phyloP scores from a whole-genome alignment of 2,113 vertebrate genomes.

The Lagopus leucura region DNA sequence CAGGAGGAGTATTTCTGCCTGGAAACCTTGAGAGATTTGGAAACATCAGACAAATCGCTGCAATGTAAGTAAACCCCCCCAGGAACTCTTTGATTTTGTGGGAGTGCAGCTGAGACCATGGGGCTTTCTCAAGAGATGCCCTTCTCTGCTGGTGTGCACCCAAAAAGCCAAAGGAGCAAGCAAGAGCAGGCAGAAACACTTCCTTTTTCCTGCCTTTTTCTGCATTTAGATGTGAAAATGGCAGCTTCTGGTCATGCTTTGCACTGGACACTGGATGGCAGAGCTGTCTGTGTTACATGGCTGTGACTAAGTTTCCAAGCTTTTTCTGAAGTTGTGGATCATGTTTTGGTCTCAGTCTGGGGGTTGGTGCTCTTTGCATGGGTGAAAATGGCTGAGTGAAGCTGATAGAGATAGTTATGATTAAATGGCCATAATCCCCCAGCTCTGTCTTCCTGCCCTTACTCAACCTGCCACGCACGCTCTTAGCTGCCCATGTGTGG shows the following conservation, averaged over 20 bases:
- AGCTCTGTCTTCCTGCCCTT: not conserved
- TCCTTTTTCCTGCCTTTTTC: not conserved
- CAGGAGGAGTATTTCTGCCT: not conserved
- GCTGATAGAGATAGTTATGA: not conserved
- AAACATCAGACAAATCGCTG: not conserved
- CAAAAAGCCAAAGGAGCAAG: not conserved
- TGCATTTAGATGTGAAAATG: accelerated
- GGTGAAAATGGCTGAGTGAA: not conserved
- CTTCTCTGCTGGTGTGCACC: not conserved
- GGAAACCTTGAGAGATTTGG: not conserved
- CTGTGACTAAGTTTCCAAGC: not conserved
- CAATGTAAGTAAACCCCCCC: accelerated
- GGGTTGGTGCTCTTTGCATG: not conserved
- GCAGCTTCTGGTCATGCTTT: not conserved
- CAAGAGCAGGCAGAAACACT: not conserved
- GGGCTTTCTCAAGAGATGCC: not conserved
- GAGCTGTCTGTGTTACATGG: not conserved
- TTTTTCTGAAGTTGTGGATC: not conserved
- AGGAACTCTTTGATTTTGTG: not conserved
- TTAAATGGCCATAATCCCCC: not conserved
- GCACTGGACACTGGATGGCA: not conserved
- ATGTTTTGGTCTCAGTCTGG: not conserved
- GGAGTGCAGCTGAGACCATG: not conserved
- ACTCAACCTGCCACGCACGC: accelerated
- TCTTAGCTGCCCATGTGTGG: not conserved